Percentiles rank a stretch among this genome's conserved stretches.
phyloP scores from a whole-genome alignment of 2,113 vertebrate genomes.

The Romanogobio albipinnatus region DNA sequence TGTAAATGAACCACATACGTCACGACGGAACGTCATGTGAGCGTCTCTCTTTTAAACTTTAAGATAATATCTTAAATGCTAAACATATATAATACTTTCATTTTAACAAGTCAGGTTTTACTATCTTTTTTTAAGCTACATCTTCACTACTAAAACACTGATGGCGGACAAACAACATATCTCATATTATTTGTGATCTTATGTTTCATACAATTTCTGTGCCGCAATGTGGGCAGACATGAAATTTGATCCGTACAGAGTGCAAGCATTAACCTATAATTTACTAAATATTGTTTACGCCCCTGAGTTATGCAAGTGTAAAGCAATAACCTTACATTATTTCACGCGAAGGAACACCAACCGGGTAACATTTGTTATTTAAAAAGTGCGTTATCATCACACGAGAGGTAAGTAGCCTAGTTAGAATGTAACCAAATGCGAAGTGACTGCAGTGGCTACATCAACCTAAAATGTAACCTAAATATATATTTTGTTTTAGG shows the following conservation, averaged over 20 bases:
- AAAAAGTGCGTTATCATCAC: neutral
- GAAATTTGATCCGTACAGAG: slow-evolving; percentile 1
- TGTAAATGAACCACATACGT: slow-evolving; percentile 4
- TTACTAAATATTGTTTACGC: slow-evolving; percentile 3
- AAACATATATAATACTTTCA: too few relatives aligned
- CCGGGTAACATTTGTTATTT: neutral
- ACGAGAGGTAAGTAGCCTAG: neutral
- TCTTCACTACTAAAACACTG: neutral
- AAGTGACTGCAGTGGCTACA: neutral
- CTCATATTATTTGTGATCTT: neutral
- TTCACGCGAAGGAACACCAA: neutral
- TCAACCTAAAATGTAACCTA: neutral
- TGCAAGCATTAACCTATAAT: neutral
- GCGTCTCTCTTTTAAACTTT: too few relatives aligned
- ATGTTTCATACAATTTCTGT: neutral
- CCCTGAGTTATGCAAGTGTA: slow-evolving; percentile 5
- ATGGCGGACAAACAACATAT: neutral
- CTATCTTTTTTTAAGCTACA: too few relatives aligned
- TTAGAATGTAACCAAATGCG: neutral
- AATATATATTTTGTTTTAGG: neutral
- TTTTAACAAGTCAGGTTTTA: too few relatives aligned
- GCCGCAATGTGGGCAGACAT: neutral
- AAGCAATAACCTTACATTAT: neutral
- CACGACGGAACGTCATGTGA: neutral
- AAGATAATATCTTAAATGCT: neutral